phyloP scores from a whole-genome alignment of 2,113 vertebrate species.

The Macrotus californicus region DNA sequence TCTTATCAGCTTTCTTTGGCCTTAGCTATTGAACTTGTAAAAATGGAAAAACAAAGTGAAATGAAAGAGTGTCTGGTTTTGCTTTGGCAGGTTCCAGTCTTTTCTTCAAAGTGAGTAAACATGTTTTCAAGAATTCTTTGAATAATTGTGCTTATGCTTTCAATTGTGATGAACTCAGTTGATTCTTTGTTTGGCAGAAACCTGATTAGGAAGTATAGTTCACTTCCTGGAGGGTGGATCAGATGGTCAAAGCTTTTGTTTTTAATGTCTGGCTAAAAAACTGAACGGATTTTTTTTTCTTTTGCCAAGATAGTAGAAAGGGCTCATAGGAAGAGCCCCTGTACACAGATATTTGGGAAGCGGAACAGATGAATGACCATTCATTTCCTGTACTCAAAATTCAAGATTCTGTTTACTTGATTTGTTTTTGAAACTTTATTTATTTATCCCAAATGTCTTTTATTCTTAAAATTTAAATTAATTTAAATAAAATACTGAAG shows the following conservation, averaged over 20 bases:
- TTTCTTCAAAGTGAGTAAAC: conserved; percentile 61
- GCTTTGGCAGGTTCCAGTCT: conserved; percentile 57
- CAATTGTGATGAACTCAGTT: conserved; percentile 57
- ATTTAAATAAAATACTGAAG: conserved; percentile 16
- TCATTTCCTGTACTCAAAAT: conserved; percentile 15
- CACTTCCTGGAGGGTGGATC: conserved; percentile 36
- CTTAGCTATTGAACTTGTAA: conserved; percentile 44
- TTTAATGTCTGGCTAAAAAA: conserved; percentile 39
- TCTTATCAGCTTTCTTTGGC: conserved; percentile 62
- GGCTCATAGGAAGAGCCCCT: not conserved
- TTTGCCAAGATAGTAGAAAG: conserved; percentile 36
- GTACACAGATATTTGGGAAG: not conserved
- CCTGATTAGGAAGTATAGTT: conserved; percentile 44
- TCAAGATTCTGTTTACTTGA: not conserved
- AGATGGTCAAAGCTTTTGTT: conserved; percentile 56
- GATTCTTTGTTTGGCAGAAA: conserved; percentile 61
- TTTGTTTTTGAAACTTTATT: conserved; percentile 15
- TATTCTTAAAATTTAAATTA: conserved; percentile 27
- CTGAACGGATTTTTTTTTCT: not conserved
- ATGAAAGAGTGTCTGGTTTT: conserved; percentile 66
- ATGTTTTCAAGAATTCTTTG: conserved; percentile 62
- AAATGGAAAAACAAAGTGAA: conserved; percentile 63
- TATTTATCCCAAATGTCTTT: not conserved
- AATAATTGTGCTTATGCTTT: conserved; percentile 71
- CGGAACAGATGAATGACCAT: conserved; percentile 25